These are phyloP conservation scores for Caenorhabditis angaria DNA, from an alignment of 2,888 invertebrate genomes.

Conservation along the genomic window DNA sequence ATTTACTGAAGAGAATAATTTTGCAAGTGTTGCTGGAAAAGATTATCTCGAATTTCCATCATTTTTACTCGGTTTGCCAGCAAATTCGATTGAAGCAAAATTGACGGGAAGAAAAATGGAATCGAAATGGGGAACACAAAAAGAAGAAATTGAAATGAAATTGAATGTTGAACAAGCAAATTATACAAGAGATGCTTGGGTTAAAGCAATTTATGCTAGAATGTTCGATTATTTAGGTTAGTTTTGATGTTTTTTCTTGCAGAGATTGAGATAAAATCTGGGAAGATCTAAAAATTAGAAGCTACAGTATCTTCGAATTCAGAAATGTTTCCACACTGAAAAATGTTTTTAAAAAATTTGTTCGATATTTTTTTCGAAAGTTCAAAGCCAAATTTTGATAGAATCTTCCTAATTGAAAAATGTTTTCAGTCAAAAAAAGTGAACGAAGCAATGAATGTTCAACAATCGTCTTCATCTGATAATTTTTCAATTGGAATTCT, in stretches of 20 bases:
- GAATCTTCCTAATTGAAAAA: not conserved
- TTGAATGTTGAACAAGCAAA: slow-evolving; percentile 79
- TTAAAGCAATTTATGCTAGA: slow-evolving; percentile 79
- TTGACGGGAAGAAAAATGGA: slow-evolving; percentile 79
- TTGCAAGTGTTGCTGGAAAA: slow-evolving; percentile 77
- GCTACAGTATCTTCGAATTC: too few relatives aligned
- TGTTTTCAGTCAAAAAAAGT: slow-evolving; percentile 74
- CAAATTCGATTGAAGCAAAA: slow-evolving; percentile 77
- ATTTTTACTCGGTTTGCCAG: slow-evolving; percentile 77
- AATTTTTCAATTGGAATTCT: slow-evolving; percentile 77
- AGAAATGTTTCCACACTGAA: not conserved
- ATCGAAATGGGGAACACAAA: slow-evolving; percentile 77
- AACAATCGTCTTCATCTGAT: slow-evolving; percentile 17
- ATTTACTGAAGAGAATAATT: slow-evolving; percentile 76
- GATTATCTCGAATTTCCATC: slow-evolving; percentile 79
- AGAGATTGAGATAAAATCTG: not conserved
- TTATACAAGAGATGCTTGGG: slow-evolving; percentile 79
- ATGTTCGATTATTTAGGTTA: slow-evolving; percentile 78
- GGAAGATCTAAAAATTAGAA: slow-evolving; percentile 1
- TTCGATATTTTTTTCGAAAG: too few relatives aligned
- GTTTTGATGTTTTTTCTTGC: slow-evolving; percentile 6
- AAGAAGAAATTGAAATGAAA: slow-evolving; percentile 79
- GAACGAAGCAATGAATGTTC: slow-evolving; percentile 78
- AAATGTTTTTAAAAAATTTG: too few relatives aligned
- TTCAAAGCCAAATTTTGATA: not conserved